A percentile compares a stretch with the other conserved stretches of the same genome.
phyloP scores from a whole-genome alignment of 2,113 vertebrate species.

The Psilopogon haemacephalus region DNA sequence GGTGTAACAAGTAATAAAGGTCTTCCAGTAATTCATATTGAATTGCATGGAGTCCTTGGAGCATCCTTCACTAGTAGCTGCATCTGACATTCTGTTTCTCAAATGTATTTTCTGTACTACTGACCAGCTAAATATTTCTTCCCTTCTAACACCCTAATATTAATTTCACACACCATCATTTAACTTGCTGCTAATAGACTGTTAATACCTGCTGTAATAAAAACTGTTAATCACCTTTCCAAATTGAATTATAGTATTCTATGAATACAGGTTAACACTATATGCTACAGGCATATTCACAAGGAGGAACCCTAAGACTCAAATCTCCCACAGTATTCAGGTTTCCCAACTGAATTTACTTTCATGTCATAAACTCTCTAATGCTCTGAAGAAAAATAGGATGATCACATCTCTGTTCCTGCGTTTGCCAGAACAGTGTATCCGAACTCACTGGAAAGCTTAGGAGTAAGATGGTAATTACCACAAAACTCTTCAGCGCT shows the following conservation, averaged over 20 bases:
- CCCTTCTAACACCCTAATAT: not conserved
- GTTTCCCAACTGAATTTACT: not conserved
- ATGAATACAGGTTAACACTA: not conserved
- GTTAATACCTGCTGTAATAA: not conserved
- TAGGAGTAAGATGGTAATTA: not conserved
- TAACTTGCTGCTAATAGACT: not conserved
- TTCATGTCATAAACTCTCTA: not conserved
- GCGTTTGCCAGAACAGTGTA: not conserved
- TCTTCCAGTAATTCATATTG: no score
- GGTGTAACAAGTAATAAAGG: no score
- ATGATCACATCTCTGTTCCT: not conserved
- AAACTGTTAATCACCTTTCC: not conserved
- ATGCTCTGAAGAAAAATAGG: not conserved
- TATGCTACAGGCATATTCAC: not conserved
- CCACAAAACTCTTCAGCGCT: not conserved
- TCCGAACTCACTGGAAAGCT: not conserved
- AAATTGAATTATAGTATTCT: not conserved
- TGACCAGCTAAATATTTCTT: not conserved
- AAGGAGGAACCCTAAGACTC: not conserved
- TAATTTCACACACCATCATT: not conserved
- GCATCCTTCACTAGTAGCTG: no score
- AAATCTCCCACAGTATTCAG: not conserved
- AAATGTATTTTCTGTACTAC: not conserved
- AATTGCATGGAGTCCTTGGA: no score
- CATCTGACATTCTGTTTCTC: no score